Base-by-base conservation (phyloP, 2,888 invertebrate species). In the Aelia acuminata region DNA sequence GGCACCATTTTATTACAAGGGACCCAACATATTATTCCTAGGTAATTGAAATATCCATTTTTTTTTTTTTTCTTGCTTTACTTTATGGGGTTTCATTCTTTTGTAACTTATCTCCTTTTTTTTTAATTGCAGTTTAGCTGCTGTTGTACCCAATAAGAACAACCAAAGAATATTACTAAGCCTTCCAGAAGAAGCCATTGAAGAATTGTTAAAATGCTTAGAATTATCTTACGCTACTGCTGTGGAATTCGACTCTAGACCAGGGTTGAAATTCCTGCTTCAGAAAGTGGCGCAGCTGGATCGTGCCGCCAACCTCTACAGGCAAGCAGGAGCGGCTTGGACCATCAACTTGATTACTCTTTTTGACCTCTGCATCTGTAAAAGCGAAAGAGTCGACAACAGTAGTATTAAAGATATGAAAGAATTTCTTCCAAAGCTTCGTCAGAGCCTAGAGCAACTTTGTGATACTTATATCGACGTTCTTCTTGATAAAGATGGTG, bases 281-380 rank as follows among this genome's bases (percentile, higher is more conserved):
- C 98, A 98, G 92, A 98, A 98, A 93, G 97, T 98, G 0, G 97
- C 96, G 0, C 96, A 96, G 91, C 94, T 97, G 90, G 96, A 96
- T 89, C 95, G 96, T 91, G 97, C 97, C 8, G 97, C 98, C 2
- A 98, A 97, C 92, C 93, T 98, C n/a, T 98, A 97, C 92, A 96
- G 96, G 89, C 98, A 98, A 93, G 97, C 98, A 18, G 97, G 97
- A 50, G 97, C 97, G 0, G 96, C 98, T 0, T 97, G 98, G 96
- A 96, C 98, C 70, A 96, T 98, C 35, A 96, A 97, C 92, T 95
- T 97, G 87, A 96, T 98, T 89, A 95, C 97, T 0, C 93, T 98
- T 70, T 96, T 98, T 53, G 97, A 98, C 92, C 94, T 98, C 89
- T 97, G 96, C 92, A 93, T 97, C 70, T 95, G 94, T 90, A 90